Evolutionary conservation across 2,797 vertebrate species (phyloP).

Genomic region (Phrynocephalus guinanensis): DNA sequence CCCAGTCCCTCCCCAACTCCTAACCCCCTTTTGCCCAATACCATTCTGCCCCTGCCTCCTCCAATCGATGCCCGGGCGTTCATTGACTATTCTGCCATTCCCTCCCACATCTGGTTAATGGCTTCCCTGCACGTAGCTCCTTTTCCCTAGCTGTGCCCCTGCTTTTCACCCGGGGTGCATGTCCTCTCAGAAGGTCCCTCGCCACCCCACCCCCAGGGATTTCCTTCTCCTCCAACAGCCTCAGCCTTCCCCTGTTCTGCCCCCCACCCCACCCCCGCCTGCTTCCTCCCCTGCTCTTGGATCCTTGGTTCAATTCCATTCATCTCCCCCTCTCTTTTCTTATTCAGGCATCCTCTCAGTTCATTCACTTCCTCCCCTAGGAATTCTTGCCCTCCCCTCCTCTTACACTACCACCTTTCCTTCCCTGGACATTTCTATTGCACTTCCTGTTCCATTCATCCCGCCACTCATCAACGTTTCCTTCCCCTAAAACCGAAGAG

Average conservation of each 20-base stretch:
- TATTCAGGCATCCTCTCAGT: neutral
- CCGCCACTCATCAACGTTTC: no score
- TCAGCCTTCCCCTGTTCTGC: no score
- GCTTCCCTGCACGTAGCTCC: no score
- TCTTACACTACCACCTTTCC: neutral
- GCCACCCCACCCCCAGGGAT: no score
- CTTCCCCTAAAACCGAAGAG: no score
- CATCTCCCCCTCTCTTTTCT: neutral
- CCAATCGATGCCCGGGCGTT: no score
- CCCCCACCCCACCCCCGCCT: no score
- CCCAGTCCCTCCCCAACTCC: rapidly evolving
- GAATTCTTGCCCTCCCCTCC: no score
- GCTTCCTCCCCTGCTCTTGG: neutral
- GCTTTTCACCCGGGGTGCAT: no score
- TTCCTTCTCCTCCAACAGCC: neutral
- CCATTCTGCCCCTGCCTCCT: neutral
- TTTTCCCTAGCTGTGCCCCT: no score
- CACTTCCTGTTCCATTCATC: neutral
- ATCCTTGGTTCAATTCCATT: neutral
- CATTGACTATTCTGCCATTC: neutral
- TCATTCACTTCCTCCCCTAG: neutral
- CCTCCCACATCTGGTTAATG: no score
- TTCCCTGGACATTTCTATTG: neutral
- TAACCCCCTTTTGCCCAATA: neutral
- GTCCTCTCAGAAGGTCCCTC: neutral